A percentile compares a stretch with the other conserved stretches of the same genome.
phyloP scores from a whole-genome alignment of 2,888 invertebrate species.

The Lepidonotus clava region DNA sequence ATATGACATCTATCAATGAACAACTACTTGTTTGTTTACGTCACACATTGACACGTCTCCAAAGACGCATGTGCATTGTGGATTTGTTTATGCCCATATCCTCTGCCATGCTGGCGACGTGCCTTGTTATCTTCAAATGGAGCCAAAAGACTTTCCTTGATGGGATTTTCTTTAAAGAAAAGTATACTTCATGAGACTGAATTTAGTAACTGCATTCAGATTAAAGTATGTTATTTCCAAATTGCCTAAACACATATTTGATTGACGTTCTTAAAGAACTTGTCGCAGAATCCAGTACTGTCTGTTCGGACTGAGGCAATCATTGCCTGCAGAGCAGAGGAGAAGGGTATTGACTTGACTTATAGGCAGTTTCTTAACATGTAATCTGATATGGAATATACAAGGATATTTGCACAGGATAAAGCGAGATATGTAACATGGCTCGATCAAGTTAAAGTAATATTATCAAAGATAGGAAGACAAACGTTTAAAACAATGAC shows the following conservation, averaged over 20 bases:
- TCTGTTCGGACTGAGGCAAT: no score
- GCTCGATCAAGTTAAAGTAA: constrained; percentile 59
- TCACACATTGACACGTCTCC: neutral
- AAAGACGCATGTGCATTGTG: neutral
- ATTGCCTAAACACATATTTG: no score
- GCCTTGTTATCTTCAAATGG: no score
- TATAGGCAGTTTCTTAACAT: constrained; percentile 41
- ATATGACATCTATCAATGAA: constrained; percentile 33
- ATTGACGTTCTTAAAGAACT: no score
- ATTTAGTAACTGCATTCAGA: no score
- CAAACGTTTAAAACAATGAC: constrained; percentile 57
- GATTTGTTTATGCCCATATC: constrained; percentile 5
- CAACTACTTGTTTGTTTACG: constrained; percentile 8
- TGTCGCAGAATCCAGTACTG: no score
- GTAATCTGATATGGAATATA: constrained; percentile 56
- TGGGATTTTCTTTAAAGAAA: no score
- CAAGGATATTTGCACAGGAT: constrained; percentile 56
- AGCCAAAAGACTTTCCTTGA: no score
- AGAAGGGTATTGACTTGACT: constrained; percentile 18
- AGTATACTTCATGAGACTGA: no score
- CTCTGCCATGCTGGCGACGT: constrained; percentile 9
- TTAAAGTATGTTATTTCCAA: no score
- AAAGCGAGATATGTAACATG: constrained; percentile 57
- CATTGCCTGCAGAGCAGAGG: constrained; percentile 29
- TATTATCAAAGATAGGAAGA: constrained; percentile 60